These are phyloP conservation scores for Eulithis testata DNA, from an alignment of 2,888 invertebrate genomes.

Conservation along the genomic window DNA sequence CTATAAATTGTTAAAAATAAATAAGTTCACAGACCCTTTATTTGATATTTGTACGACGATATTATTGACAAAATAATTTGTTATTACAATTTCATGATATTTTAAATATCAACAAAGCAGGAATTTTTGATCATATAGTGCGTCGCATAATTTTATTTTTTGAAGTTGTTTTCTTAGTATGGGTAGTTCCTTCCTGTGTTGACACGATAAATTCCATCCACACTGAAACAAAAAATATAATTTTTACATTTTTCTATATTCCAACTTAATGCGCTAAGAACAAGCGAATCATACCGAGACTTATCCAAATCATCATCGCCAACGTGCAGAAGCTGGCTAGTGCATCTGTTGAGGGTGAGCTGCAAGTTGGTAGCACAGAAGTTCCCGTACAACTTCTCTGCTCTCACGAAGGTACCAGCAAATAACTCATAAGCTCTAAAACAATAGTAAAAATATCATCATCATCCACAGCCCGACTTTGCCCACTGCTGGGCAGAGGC, in stretches of 20 bases:
- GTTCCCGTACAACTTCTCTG: conserved; percentile 49
- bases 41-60: no score
- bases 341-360: conserved; percentile 53
- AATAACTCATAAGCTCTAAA: conserved; percentile 59
- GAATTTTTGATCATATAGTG: no score
- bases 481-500: no score
- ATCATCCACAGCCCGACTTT: no score
- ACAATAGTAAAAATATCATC: not conserved
- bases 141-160: no score
- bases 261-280: not conserved
- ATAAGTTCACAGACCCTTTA: no score
- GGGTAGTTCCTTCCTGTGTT: conserved; percentile 59
- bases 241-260: not conserved
- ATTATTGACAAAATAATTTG: no score
- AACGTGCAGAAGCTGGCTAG: conserved; percentile 48
- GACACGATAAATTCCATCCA: conserved; percentile 55
- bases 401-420: conserved; percentile 53
- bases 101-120: no score
- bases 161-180: conserved; percentile 40
- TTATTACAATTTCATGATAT: no score
- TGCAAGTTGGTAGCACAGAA: conserved; percentile 50
- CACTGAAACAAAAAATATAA: conserved; percentile 49
- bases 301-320: conserved; percentile 56
- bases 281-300: conserved; percentile 48
- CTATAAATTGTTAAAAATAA: no score